A percentile compares a stretch with the other conserved stretches of the same genome.
Conservation (phyloP, 2,113 vertebrate species). For the Pyxicephalus adspersus region DNA sequence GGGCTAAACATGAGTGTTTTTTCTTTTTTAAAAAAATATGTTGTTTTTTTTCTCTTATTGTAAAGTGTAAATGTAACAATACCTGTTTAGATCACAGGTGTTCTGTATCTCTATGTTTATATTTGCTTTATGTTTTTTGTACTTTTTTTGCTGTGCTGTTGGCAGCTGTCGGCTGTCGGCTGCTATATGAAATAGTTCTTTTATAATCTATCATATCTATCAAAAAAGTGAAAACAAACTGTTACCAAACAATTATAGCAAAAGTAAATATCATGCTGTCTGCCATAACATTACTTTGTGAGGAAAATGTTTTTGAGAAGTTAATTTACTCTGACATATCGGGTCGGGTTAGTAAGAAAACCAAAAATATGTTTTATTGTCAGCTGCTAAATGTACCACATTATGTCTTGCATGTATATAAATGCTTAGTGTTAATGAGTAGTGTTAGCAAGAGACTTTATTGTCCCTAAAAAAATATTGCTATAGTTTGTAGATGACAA, state of each 20-base stretch:
- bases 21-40: no score
- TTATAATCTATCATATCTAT: neutral
- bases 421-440: neutral
- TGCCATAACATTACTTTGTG: neutral
- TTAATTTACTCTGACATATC: conserved; percentile 14
- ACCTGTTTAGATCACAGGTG: no score
- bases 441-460: no score
- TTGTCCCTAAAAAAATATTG: no score
- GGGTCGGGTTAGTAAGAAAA: neutral
- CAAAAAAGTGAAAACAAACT: neutral
- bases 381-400: neutral
- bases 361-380: neutral
- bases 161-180: no score
- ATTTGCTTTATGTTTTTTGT: no score
- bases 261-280: neutral
- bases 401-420: neutral
- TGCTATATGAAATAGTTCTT: neutral
- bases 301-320: neutral
- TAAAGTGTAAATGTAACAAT: no score
- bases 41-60: no score
- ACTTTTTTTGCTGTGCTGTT: no score
- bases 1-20: no score
- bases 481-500: no score
- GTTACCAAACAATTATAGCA: neutral
- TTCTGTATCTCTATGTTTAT: no score